Base-by-base conservation (phyloP, 2,888 invertebrate species). In the Mamestra brassicae region DNA sequence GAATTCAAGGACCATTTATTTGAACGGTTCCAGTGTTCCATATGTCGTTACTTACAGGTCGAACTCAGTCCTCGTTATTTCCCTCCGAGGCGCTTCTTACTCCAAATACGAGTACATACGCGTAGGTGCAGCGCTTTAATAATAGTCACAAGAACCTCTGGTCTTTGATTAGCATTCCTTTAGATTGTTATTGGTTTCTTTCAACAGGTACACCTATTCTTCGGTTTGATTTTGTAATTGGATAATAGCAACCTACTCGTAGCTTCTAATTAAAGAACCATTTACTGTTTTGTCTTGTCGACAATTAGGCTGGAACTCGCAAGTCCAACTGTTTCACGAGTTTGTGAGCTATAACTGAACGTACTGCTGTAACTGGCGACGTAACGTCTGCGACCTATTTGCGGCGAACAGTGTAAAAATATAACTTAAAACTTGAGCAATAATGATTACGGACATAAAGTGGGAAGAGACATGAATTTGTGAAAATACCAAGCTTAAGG, bases 351-450 rank as follows among this genome's bases (percentile, higher is more conserved):
- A 55, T 65, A 74, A 74, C 78, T 75, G 76, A 68, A 64, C 64
- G 62, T 76, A 55, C 45, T 60, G 67, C 50, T 81, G 55, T 57
- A 55, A 17, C 63, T 47, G 76, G 82, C 69, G 76, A 81, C 78
- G 64, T 64, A 64, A 57, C 45, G 79, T 79, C 82, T 79, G 79
- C 64, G 76, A 81, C 76, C 82, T 70, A 62, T 52, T 79, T 81
- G 61, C 34, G 61, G 34, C 38, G 64, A 65, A 45, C 45, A 42
- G 26, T 81, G 69, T 65, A 76, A 76, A 64, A 76, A 58, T 63
- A 36, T 52, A 47, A 66, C 36, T 81, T 57, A 13, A 54, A 65
- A 68, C 38, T 68, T 50, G 36, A 55, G 50, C 63, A 55, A 45
- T 68, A 47, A 68, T 64, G 52, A 69, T 57, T 52, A 76, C 8